These are phyloP conservation scores for Scolopax rusticola DNA, from an alignment of 2,797 vertebrate genomes.

Conservation along the genomic window DNA sequence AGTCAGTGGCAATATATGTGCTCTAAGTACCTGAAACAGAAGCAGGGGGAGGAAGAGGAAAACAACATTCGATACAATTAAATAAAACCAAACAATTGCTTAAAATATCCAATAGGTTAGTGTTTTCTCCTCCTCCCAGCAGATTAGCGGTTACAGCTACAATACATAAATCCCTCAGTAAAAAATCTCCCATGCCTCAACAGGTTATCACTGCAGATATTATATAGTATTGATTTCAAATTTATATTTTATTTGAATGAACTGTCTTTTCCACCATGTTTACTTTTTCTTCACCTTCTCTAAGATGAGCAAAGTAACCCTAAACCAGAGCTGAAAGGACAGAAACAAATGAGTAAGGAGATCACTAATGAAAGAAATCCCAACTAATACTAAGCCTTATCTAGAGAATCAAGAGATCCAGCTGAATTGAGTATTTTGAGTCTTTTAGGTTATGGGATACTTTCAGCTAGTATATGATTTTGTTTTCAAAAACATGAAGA, in stretches of 20 bases:
- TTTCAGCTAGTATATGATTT: background rate
- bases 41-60: background rate
- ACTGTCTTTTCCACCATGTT: background rate
- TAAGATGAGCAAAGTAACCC: background rate
- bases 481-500: background rate
- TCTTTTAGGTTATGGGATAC: background rate
- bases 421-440: background rate
- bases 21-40: slow-evolving; percentile 86
- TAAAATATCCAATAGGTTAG: background rate
- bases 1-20: slow-evolving; percentile 93
- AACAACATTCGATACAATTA: background rate
- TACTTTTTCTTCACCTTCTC: background rate
- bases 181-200: background rate
- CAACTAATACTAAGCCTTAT: background rate
- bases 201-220: background rate
- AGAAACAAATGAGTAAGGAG: background rate
- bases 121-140: background rate
- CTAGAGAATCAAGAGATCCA: background rate
- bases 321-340: background rate
- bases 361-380: background rate
- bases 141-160: background rate
- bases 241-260: background rate
- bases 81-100: background rate
- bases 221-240: background rate
- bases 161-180: background rate